These are phyloP conservation scores for Bucorvus abyssinicus DNA, from an alignment of 2,797 vertebrate species.

Conservation along the genomic window DNA sequence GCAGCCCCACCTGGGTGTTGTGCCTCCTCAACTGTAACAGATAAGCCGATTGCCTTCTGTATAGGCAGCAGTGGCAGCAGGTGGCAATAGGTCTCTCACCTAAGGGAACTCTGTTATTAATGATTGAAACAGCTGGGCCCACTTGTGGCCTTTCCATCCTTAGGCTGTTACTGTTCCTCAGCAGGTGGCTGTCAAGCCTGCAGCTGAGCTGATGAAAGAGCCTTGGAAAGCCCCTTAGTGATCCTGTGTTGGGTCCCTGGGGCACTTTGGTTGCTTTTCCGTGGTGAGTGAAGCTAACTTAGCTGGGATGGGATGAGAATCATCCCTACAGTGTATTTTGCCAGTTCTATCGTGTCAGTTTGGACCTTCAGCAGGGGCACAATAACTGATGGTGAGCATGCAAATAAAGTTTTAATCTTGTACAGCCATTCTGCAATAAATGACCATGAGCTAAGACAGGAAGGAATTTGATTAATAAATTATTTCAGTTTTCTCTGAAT, in stretches of 20 bases:
- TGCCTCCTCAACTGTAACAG: background rate
- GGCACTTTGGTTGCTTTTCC: accelerated
- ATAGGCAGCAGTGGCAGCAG: background rate
- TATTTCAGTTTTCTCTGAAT: background rate
- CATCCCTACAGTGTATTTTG: background rate
- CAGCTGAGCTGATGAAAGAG: background rate
- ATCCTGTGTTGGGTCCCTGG: accelerated
- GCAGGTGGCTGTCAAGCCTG: background rate
- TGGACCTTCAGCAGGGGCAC: background rate
- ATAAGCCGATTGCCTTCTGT: background rate
- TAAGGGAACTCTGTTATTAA: background rate
- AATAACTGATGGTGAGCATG: background rate
- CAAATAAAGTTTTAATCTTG: background rate
- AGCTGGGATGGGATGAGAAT: accelerated
- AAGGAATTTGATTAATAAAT: background rate
- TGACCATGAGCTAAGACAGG: background rate
- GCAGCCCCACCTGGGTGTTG: background rate
- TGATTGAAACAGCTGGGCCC: background rate
- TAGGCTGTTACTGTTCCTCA: background rate
- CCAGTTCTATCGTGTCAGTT: accelerated
- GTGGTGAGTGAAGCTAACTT: background rate
- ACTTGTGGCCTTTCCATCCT: background rate
- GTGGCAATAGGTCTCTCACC: background rate
- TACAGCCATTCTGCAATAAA: background rate
- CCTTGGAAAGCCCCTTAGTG: accelerated